Base-by-base conservation (phyloP, 1,140 invertebrate genomes). In the Popillia japonica region DNA sequence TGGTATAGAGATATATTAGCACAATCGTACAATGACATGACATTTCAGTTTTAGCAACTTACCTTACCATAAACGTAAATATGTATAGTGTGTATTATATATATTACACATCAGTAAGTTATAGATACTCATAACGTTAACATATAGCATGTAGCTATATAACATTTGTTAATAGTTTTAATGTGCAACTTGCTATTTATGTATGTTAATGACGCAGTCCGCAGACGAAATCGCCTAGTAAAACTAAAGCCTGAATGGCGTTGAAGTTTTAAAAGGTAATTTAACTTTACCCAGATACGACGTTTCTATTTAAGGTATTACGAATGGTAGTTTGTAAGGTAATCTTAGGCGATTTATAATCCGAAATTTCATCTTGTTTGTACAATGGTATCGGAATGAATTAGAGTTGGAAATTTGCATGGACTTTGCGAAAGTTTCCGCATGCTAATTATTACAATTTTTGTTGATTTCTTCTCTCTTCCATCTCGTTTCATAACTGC, bases 191-290 rank as follows among this genome's bases (percentile, higher is more conserved):
- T 22, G 22, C 27, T 10, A 68, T 68, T 68, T 68, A 34, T 22
- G 22, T 68, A 34, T 22, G 22, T 68, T 68, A 68, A 68, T 8
- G 0, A 6, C 61, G 27, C 27, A 68, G 61, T 68, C 22, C 20
- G 61, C 61, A 22, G 14, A 68, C 61, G 27, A 23, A 34, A 34
- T 0, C 8, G 22, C 8, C 61, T 11, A 68, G 10, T 22, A 27
- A 68, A 68, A 23, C 61, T 7, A 20, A 27, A 17, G 61, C 61
- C 11, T 2, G 61, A 20, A 68, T 68, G 22, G 27, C 22, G 61
- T 68, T 68, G 61, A 68, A 68, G 61, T 68, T 68, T 68, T 68
- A 68, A 68, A 68, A 68, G 61, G 61, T 68, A 68, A 68, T 68
- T 68, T 68, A 68, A 68, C 61, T 68, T 68, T 68, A 22, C 61